Evolutionary conservation across 1,140 invertebrate genomes (phyloP), one percentile per base, ranked within the genome.

Genomic region (Aleiodes sp.): DNA sequence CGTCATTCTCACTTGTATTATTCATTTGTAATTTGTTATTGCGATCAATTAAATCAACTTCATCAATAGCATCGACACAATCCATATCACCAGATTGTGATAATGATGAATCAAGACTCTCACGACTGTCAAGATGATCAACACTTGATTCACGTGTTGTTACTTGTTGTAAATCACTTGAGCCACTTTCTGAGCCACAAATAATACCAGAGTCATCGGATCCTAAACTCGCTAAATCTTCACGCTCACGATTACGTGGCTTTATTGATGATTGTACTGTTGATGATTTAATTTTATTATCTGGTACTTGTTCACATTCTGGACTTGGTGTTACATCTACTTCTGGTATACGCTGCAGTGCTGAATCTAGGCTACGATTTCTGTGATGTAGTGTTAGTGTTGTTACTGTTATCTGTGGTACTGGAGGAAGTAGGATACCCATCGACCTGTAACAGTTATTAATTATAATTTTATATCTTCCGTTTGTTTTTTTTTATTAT

Each of bases 201-300:
- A 93, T 89, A 75, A 94, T 96, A 35, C 91, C 91, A 75, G 94
- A 95, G 83, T 96, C 94, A 80, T 96, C 94, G 0, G 94, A 96
- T 12, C 94, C 94, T 7, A 94, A 82, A 76, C 91, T 92, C 26
- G 91, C 91, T 37, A 92, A 86, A 82, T 93, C 92, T 72, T 92
- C 91, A 31, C 89, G 86, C 75, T 90, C 85, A 21, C 83, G 77
- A 56, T 67, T 80, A 21, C 76, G 79, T 10, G 31, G 64, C 29
- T 84, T 84, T 62, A 75, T 80, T 12, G 76, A 72, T n/a, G 82
- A 77, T n/a, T n/a, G n/a, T n/a, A n/a, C n/a, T n/a, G 71, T 75
- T 12, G 67, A 37, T 19, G 60, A 10, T 70, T 85, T 76, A 63
- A 72, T 71, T 31, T 75, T 68, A 43, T 79, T 78, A 71, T 87